Evolutionary conservation across 2,888 invertebrate genomes (phyloP), one percentile per base, ranked within the genome.

Genomic region (Leptinotarsa haldemani): DNA sequence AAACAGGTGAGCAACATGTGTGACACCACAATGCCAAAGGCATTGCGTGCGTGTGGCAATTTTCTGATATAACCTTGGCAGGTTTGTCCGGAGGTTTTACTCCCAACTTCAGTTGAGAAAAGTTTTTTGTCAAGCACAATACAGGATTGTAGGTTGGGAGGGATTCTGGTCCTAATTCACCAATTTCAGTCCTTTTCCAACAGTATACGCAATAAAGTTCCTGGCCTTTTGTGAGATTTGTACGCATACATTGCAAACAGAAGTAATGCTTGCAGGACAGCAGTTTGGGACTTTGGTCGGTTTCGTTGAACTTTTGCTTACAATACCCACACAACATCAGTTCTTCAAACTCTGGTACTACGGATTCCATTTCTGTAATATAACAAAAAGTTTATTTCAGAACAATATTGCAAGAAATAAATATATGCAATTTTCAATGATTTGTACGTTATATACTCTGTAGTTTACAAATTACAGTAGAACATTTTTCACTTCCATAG

Each of bases 231-330:
- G 91, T 90, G 82, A 93, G 88, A 83, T 90, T 90, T 80, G 91
- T 90, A 83, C 92, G 92, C 86, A 93, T 91, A 88, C 94, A 94
- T 84, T 92, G 91, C 86, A 94, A 89, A 86, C 94, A 94, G 88
- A 94, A 94, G 88, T 93, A 92, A 86, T 94, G 94, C 85, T 93
- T 92, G 89, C 94, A 94, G 80, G 92, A 90, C 81, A 94, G 90
- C 86, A 93, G 88, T 87, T 94, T 94, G 77, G 94, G 94, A 84
- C 91, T 90, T 84, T 92, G 92, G 86, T 93, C 93, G 77, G 89
- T 89, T 82, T 93, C 93, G 88, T 93, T 93, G 89, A 93, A 94
- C 86, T 92, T 91, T 86, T 92, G 90, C 88, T 93, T 92, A 90
- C 94, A 94, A 86, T 91, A 92, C 84, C 93, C 92, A 90, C 95